Conservation (phyloP, 2,113 vertebrate genomes). For the Polypterus senegalus region DNA sequence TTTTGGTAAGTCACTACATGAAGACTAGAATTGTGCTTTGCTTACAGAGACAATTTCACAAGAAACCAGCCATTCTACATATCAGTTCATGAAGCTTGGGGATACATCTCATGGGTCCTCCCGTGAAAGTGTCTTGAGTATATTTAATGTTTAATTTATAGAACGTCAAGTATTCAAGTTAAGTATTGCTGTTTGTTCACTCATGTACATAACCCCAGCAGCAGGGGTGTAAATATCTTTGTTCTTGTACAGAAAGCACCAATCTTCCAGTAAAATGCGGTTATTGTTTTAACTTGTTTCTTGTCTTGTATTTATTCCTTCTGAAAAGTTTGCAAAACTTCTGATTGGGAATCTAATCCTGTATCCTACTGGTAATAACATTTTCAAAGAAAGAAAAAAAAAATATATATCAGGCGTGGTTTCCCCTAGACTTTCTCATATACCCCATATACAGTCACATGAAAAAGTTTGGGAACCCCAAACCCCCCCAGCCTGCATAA, state of each 20-base stretch:
- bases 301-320: not conserved
- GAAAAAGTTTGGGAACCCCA: no score
- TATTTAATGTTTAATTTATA: slow-evolving; percentile 9
- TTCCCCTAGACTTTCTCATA: no score
- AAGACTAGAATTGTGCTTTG: no score
- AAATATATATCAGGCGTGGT: no score
- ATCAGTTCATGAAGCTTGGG: not conserved
- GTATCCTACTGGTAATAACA: no score
- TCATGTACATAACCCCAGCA: slow-evolving; percentile 25
- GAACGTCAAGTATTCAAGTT: not conserved
- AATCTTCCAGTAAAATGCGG: slow-evolving; percentile 17
- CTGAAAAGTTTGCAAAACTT: no score
- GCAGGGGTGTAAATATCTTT: slow-evolving; percentile 29
- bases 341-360: no score
- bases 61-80: not conserved
- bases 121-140: not conserved
- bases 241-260: slow-evolving; percentile 23
- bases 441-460: no score
- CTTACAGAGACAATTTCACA: no score
- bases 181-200: not conserved
- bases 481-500: no score
- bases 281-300: not conserved
- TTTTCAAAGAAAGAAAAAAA: no score
- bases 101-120: not conserved
- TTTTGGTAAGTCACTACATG: no score